phyloP scores from a whole-genome alignment of 53 echinoderm and acorn worm genomes.

The Echinarachnius parma region DNA sequence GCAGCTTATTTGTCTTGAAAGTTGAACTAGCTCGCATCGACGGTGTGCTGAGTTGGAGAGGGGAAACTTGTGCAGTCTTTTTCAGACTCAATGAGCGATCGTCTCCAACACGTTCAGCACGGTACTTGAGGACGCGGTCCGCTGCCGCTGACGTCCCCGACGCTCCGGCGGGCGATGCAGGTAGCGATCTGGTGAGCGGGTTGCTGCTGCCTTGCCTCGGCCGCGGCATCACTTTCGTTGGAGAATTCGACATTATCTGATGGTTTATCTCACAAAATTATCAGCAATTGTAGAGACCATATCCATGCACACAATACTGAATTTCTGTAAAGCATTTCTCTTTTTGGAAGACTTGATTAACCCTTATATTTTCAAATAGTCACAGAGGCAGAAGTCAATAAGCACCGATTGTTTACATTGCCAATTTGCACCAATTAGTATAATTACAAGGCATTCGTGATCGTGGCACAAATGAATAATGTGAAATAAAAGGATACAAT shows the following conservation, averaged over 20 bases:
- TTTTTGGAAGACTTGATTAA: no score
- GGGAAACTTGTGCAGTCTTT: slow-evolving; percentile 28
- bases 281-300: no score
- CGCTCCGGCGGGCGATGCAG: slow-evolving; percentile 10
- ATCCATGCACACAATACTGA: no score
- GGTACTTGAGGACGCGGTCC: slow-evolving; percentile 23
- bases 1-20: slow-evolving; percentile 73
- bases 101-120: slow-evolving; percentile 8
- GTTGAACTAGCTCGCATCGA: slow-evolving; percentile 4
- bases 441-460: no score
- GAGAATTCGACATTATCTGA: slow-evolving; percentile 6
- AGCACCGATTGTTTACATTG: no score
- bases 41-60: slow-evolving; percentile 21
- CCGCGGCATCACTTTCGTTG: slow-evolving; percentile 21
- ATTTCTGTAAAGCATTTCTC: no score
- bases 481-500: no score
- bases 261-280: no score
- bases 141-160: slow-evolving; percentile 18
- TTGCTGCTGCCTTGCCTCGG: slow-evolving; percentile 6
- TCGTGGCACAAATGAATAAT: no score
- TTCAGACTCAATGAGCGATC: slow-evolving; percentile 30
- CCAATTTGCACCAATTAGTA: no score
- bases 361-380: no score
- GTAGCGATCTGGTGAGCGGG: slow-evolving; percentile 31
- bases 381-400: no score